These are phyloP conservation scores for Pholis gunnellus DNA, from an alignment of 2,113 vertebrate species.

Conservation along the genomic window DNA sequence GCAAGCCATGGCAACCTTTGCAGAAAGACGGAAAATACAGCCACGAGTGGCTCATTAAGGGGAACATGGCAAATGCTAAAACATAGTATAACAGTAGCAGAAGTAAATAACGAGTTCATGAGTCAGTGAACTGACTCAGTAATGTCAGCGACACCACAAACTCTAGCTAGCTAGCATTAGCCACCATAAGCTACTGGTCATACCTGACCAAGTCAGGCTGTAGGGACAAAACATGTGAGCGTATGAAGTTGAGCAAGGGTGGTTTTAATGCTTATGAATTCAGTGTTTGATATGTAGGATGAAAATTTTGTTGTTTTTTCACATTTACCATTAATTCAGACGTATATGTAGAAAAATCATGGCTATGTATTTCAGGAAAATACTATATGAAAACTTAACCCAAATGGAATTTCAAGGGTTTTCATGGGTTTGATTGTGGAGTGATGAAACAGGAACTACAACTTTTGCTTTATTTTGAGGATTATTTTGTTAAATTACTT, in stretches of 20 bases:
- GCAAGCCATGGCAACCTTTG: not conserved
- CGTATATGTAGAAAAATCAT: not conserved
- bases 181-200: not conserved
- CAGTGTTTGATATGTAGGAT: not conserved
- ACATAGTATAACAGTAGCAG: not conserved
- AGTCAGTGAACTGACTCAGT: not conserved
- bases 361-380: not conserved
- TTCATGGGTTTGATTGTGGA: not conserved
- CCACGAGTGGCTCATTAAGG: not conserved
- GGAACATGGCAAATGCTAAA: not conserved
- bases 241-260: not conserved
- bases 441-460: not conserved
- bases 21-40: not conserved
- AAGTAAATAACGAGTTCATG: not conserved
- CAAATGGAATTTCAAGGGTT: not conserved
- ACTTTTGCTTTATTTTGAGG: not conserved
- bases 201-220: not conserved
- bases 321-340: constrained; percentile 4
- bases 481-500: too few species aligned
- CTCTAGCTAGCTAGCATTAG: not conserved
- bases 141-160: not conserved
- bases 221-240: not conserved
- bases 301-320: not conserved
- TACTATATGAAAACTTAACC: not conserved
- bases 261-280: not conserved